phyloP scores from a whole-genome alignment of 2,797 vertebrate species.

The Phataginus tetradactyla region DNA sequence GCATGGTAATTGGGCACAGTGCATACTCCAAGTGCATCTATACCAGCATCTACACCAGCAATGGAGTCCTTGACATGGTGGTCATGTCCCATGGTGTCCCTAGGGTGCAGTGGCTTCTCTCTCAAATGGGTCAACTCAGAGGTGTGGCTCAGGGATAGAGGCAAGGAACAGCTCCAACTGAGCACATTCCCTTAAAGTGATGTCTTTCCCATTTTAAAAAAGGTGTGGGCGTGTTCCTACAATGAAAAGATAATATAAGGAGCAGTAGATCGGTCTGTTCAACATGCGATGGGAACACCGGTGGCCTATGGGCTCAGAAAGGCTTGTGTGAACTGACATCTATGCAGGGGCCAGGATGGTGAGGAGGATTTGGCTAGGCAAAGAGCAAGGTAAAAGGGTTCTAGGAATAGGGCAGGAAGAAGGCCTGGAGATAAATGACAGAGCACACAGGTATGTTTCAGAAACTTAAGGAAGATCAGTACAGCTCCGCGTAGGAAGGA shows the following conservation, averaged over 20 bases:
- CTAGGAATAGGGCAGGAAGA: not conserved
- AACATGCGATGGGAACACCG: not conserved
- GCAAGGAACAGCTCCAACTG: not conserved
- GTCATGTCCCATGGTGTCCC: not conserved
- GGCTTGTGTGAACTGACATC: not conserved
- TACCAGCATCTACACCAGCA: not conserved
- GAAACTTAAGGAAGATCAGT: not conserved
- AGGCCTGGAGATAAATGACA: not conserved
- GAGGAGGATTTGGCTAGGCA: not conserved
- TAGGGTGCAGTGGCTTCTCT: not conserved
- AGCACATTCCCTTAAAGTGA: not conserved
- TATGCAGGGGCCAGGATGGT: not conserved
- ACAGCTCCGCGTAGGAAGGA: not conserved
- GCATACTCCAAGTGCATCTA: not conserved
- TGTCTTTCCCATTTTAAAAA: not conserved
- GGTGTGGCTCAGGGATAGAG: fast-evolving
- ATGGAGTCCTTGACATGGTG: not conserved
- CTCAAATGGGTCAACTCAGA: not conserved
- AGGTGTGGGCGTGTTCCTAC: not conserved
- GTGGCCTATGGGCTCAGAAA: not conserved
- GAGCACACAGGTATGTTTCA: not conserved
- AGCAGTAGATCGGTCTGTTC: not conserved
- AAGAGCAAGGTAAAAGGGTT: not conserved
- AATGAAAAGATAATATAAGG: not conserved
- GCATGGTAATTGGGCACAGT: not conserved